Percentiles rank a stretch among this genome's conserved stretches.
These are phyloP conservation scores for Beris morrisii DNA, from an alignment of 2,888 invertebrate species.

Conservation along the genomic window DNA sequence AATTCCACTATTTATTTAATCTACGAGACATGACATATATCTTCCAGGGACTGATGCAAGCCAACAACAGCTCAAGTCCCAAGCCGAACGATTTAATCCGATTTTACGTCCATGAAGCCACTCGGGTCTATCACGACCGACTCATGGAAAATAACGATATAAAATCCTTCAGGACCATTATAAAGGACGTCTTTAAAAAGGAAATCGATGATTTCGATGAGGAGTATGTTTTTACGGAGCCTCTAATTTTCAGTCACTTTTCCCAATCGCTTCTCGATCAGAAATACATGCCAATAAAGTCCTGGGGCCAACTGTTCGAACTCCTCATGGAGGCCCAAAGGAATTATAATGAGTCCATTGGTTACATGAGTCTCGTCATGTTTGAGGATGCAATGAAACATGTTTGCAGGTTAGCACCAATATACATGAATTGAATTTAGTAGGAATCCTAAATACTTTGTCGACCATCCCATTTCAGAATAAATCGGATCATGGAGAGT, in stretches of 20 bases:
- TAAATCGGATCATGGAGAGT: constrained; percentile 89
- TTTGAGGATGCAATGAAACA: constrained; percentile 96
- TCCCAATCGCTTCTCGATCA: constrained; percentile 77
- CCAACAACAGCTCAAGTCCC: constrained; percentile 73
- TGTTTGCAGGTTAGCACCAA: constrained; percentile 68
- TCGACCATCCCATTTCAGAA: constrained; percentile 58
- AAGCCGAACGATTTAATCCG: constrained; percentile 73
- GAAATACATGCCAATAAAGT: constrained; percentile 81
- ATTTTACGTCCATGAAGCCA: constrained; percentile 89
- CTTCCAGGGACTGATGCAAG: constrained; percentile 89
- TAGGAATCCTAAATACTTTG: not conserved
- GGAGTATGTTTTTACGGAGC: constrained; percentile 69
- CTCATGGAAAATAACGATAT: constrained; percentile 79
- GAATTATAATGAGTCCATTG: constrained; percentile 85
- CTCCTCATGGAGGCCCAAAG: constrained; percentile 79
- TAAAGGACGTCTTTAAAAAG: constrained; percentile 80
- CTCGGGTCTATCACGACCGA: constrained; percentile 90
- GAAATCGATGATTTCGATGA: constrained; percentile 78
- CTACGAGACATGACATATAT: constrained; percentile 90
- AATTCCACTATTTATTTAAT: constrained; percentile 95
- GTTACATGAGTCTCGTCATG: constrained; percentile 91
- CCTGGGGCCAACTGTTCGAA: constrained; percentile 73
- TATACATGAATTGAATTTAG: constrained; percentile 12
- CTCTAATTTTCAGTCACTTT: constrained; percentile 89
- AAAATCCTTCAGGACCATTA: constrained; percentile 72